Percentiles rank a stretch among this genome's conserved stretches.
These are phyloP conservation scores for Nemotelus pantherinus DNA, from an alignment of 2,888 invertebrate genomes.

Conservation along the genomic window DNA sequence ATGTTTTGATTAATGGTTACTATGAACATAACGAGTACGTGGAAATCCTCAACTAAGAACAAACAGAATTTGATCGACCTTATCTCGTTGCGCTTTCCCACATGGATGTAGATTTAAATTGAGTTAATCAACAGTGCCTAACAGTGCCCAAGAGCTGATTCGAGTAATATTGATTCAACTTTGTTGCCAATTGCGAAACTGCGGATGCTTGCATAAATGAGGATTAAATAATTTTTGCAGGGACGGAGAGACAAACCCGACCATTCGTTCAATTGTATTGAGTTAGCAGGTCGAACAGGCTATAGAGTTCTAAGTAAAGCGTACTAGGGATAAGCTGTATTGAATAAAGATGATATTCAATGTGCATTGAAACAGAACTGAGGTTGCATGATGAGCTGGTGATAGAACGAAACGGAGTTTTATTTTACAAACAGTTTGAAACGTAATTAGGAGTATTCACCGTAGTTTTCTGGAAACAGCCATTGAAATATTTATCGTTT, in stretches of 20 bases:
- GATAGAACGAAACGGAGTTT: no score
- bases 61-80: background rate
- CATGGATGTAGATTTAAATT: background rate
- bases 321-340: no score
- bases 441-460: no score
- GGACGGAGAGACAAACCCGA: background rate
- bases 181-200: background rate
- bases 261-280: background rate
- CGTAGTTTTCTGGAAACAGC: no score
- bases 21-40: conserved; percentile 5
- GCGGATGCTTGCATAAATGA: background rate
- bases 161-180: background rate
- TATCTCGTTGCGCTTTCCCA: background rate
- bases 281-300: background rate
- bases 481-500: no score
- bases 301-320: background rate
- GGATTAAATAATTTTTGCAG: background rate
- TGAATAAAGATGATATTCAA: no score
- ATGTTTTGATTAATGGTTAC: conserved; percentile 48
- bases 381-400: no score
- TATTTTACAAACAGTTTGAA: no score
- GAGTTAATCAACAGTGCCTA: background rate
- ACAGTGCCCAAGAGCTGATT: background rate
- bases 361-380: no score
- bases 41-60: background rate